Evolutionary conservation across 2,113 vertebrate species (phyloP), one percentile per base, ranked within the genome.

Genomic region (Hippocampus guttulatus): DNA sequence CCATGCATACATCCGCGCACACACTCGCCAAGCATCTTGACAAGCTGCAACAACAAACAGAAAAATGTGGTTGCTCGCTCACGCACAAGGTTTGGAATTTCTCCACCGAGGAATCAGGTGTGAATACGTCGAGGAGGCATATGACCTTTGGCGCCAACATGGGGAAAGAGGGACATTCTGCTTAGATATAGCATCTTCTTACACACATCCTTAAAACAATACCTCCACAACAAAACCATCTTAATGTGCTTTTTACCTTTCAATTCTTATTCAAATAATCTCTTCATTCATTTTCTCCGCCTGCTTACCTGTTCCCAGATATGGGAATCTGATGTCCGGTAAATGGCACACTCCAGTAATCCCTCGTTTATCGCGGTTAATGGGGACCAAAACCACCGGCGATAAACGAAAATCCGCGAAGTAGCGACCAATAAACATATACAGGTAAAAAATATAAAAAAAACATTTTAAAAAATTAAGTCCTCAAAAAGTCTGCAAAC

Each of bases 21-120:
- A 77, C 81, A 76, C 18, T 77, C 67, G 80, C 33, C 47, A 40
- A 30, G 21, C 9, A 1, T 70, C 68, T 76, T 38, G 60, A 79
- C 76, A 83, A 81, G 91, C 68, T 75, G 70, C 41, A 25, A 69
- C 84, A 83, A 73, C 70, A 23, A 23, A 57, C 69, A 68, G 30
- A 79, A 79, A 82, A 90, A 90, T 89, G 84, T 62, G 21, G 41
- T 33, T 23, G 52, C 52, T 55, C 76, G 38, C 54, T 63, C 51
- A 72, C 93, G 93, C 75, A 94, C 93, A 94, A 93, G 16, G 91
- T 93, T 77, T 93, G 92, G 86, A 94, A 94, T 81, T 88, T 91
- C 21, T 93, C 92, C 88, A 91, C 75, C 0, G 91, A 86, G 69
- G 78, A 71, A 70, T 93, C 92, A 4, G 93, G 93, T 45, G 93